Evolutionary conservation across 2,888 invertebrate genomes (phyloP).

Genomic region (Carcina quercana): DNA sequence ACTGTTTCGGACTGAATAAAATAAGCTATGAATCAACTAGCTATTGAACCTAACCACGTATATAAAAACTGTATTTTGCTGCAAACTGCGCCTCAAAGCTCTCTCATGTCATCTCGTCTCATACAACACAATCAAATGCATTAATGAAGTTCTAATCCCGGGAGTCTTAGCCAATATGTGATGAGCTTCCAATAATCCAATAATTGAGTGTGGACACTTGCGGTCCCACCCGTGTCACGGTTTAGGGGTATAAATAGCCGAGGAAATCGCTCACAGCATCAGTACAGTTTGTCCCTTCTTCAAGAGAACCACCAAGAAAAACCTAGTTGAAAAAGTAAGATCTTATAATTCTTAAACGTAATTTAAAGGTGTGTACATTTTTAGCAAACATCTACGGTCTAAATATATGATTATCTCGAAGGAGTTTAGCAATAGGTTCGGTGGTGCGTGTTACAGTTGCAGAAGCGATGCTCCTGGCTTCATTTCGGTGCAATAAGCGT

Average conservation of each 20-base stretch:
- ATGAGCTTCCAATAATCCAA: conserved; percentile 59
- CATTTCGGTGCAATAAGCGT: too few relatives aligned
- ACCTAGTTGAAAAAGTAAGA: neutral
- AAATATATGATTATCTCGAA: too few relatives aligned
- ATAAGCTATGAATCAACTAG: too few relatives aligned
- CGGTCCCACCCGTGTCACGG: conserved; percentile 31
- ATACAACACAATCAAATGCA: conserved; percentile 46
- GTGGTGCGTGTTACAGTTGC: too few relatives aligned
- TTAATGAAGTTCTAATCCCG: conserved; percentile 59
- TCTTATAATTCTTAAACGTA: neutral
- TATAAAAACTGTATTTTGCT: too few relatives aligned
- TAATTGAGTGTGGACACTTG: conserved; percentile 45
- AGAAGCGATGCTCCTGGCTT: too few relatives aligned
- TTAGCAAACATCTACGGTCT: too few relatives aligned
- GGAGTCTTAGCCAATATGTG: conserved; percentile 50
- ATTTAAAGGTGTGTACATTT: neutral
- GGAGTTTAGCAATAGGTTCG: too few relatives aligned
- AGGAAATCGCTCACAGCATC: conserved; percentile 36
- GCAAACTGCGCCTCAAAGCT: too few relatives aligned
- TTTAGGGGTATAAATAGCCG: conserved; percentile 48
- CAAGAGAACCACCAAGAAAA: neutral
- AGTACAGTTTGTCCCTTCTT: conserved; percentile 38
- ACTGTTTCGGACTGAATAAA: too few relatives aligned
- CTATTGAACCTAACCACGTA: too few relatives aligned
- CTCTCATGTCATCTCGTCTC: too few relatives aligned